A percentile compares a stretch with the other conserved stretches of the same genome.
Evolutionary conservation across 2,888 invertebrate species (phyloP).

Genomic region (Callyntrura guangdongensis): DNA sequence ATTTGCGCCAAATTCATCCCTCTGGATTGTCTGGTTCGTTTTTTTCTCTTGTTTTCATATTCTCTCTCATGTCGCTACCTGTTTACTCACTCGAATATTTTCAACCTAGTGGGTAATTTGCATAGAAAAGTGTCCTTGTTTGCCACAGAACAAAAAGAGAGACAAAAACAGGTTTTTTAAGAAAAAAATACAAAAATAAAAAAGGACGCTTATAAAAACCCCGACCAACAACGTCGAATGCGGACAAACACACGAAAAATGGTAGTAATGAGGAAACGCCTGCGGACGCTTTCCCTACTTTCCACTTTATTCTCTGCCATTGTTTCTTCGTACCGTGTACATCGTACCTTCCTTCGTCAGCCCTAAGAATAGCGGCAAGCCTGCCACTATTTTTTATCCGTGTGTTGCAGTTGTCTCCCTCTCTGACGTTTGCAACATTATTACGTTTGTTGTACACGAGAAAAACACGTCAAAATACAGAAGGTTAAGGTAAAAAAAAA

Average conservation of each 20-base stretch:
- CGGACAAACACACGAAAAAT: background rate
- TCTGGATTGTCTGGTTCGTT: too few relatives aligned
- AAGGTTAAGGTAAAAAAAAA: constrained; percentile 3
- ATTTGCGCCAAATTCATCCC: too few relatives aligned
- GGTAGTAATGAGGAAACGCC: background rate
- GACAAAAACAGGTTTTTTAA: background rate
- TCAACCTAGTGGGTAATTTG: constrained; percentile 2
- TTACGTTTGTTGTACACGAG: background rate
- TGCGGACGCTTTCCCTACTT: background rate
- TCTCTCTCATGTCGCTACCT: too few relatives aligned
- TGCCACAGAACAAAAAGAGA: background rate
- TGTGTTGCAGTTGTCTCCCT: background rate
- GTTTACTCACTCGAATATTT: too few relatives aligned
- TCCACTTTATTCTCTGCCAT: too few relatives aligned
- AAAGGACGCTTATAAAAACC: too few relatives aligned
- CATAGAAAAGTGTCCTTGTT: background rate
- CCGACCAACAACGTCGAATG: too few relatives aligned
- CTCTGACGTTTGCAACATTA: background rate
- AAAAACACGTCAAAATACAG: background rate
- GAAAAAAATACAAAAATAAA: background rate
- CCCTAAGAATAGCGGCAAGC: too few relatives aligned
- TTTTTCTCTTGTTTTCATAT: too few relatives aligned
- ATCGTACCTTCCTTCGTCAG: too few relatives aligned
- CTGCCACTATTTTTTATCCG: too few relatives aligned
- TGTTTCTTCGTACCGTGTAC: too few relatives aligned